Percentiles rank a stretch among this genome's conserved stretches.
phyloP scores from a whole-genome alignment of 2,888 invertebrate genomes.

The Muscina levida region DNA sequence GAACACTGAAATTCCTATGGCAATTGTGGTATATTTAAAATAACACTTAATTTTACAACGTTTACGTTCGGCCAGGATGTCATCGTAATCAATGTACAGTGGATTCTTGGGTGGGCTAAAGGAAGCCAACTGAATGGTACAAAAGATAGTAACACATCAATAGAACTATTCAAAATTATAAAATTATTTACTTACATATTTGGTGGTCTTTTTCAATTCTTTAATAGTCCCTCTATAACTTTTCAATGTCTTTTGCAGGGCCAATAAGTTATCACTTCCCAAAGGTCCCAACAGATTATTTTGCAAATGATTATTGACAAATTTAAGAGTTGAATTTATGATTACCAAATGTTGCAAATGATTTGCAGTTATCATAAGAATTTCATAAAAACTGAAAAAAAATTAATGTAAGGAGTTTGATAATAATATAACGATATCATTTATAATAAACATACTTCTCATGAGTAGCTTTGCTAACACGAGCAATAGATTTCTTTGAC shows the following conservation, averaged over 20 bases:
- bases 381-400: constrained; percentile 76
- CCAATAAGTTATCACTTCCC: constrained; percentile 64
- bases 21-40: constrained; percentile 76
- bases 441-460: constrained; percentile 74
- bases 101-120: constrained; percentile 76
- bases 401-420: not conserved
- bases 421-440: not conserved
- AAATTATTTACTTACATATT: constrained; percentile 74
- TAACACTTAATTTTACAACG: constrained; percentile 72
- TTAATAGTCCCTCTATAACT: constrained; percentile 72
- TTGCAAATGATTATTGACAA: constrained; percentile 70
- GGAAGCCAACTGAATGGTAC: constrained; percentile 71
- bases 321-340: constrained; percentile 74
- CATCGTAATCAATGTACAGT: constrained; percentile 76
- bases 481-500: constrained; percentile 75
- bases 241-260: constrained; percentile 69
- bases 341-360: constrained; percentile 77
- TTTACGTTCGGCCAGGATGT: constrained; percentile 73
- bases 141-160: no score
- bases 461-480: constrained; percentile 69
- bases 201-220: constrained; percentile 73
- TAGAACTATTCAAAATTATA: not conserved
- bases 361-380: constrained; percentile 77
- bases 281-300: constrained; percentile 70
- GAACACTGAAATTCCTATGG: constrained; percentile 75